Evolutionary conservation across 2,888 invertebrate genomes (phyloP).

Genomic region (Pterostichus madidus): DNA sequence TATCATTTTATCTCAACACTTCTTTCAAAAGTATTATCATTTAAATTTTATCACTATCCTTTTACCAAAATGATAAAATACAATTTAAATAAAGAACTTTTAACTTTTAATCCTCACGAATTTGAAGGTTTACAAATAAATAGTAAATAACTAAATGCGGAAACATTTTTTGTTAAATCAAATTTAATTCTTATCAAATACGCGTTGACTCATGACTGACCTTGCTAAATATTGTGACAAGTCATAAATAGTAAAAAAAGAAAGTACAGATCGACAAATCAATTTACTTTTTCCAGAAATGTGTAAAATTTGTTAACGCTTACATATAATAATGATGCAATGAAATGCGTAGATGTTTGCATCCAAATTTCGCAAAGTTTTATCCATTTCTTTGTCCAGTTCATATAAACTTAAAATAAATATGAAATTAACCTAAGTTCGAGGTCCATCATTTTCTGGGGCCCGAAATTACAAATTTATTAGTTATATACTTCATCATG

Average conservation of each 20-base stretch:
- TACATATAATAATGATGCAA: constrained; percentile 5
- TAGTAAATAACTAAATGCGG: constrained; percentile 11
- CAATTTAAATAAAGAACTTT: no score
- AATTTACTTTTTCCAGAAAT: background rate
- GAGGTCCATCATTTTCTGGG: no score
- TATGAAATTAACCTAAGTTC: no score
- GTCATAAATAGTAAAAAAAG: constrained; percentile 9
- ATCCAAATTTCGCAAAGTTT: no score
- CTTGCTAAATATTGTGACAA: constrained; percentile 34
- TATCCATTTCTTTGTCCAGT: no score
- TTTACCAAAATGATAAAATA: no score
- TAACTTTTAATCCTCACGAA: background rate
- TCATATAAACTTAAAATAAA: no score
- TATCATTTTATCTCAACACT: constrained; percentile 3
- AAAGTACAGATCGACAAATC: constrained; percentile 15
- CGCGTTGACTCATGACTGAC: constrained; percentile 48
- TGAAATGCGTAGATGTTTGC: background rate
- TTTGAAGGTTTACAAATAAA: background rate
- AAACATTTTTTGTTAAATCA: constrained; percentile 12
- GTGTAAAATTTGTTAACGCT: background rate
- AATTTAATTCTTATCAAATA: constrained; percentile 16
- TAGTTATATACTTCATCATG: no score
- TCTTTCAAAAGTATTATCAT: no score
- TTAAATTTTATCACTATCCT: no score
- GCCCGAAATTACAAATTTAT: no score